phyloP scores from a whole-genome alignment of 2,113 vertebrate species.

The Laterallus jamaicensis region DNA sequence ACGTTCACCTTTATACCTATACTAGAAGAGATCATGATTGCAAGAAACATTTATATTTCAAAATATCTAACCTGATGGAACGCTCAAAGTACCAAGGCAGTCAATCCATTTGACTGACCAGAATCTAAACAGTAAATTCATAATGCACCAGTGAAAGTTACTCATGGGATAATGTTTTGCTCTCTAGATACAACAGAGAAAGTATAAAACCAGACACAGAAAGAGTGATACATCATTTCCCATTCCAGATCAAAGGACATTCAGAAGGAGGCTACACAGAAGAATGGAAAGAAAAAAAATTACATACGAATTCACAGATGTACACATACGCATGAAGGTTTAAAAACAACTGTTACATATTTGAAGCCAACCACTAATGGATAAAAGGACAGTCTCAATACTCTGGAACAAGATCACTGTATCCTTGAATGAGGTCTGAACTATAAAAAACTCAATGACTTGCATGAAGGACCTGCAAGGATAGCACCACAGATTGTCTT shows the following conservation, averaged over 20 bases:
- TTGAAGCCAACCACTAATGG: neutral
- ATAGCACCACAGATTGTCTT: neutral
- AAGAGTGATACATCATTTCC: neutral
- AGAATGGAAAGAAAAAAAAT: neutral
- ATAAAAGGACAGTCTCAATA: neutral
- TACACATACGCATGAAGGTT: accelerated
- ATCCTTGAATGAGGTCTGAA: accelerated
- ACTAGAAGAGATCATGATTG: neutral
- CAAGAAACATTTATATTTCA: neutral
- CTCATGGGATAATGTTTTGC: neutral
- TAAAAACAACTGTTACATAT: neutral
- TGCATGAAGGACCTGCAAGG: neutral
- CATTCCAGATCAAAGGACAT: neutral
- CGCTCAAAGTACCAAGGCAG: neutral
- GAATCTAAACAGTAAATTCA: neutral
- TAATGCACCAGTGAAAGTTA: neutral
- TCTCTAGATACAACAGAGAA: neutral
- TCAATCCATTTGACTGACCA: neutral
- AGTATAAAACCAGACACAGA: neutral
- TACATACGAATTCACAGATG: neutral
- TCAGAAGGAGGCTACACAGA: neutral
- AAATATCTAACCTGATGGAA: neutral
- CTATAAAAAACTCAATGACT: neutral
- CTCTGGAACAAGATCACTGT: neutral
- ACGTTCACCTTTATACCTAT: neutral